Percentiles rank a stretch among this genome's conserved stretches.
phyloP scores from a whole-genome alignment of 2,113 vertebrate species.

The Oenanthe melanoleuca region DNA sequence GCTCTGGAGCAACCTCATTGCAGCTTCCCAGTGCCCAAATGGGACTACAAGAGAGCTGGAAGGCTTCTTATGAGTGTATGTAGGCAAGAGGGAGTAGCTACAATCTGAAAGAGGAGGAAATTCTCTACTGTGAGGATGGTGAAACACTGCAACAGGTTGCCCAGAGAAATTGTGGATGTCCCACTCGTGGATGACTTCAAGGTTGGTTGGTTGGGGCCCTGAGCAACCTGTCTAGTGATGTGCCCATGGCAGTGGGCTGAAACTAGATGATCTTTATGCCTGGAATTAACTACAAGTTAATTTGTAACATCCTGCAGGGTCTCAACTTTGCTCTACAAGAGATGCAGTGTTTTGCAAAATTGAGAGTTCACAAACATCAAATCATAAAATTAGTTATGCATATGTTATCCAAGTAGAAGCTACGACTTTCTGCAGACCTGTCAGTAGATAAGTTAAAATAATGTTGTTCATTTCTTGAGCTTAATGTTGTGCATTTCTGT shows the following conservation, averaged over 20 bases:
- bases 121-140: neutral
- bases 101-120: neutral
- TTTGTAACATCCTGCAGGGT: neutral
- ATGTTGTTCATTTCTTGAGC: neutral
- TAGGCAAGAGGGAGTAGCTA: neutral
- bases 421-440: neutral
- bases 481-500: neutral
- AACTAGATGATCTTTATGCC: neutral
- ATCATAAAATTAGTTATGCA: neutral
- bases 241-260: accelerated
- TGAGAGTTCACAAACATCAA: neutral
- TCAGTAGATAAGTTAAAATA: neutral
- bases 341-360: neutral
- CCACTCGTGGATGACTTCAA: too few relatives aligned
- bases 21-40: neutral
- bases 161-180: neutral
- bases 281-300: neutral
- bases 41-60: too few relatives aligned
- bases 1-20: accelerated
- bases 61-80: neutral
- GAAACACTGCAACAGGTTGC: neutral
- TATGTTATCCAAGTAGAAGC: neutral
- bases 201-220: neutral
- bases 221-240: neutral
- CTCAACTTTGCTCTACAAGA: neutral